phyloP scores from a whole-genome alignment of 2,888 invertebrate genomes.

The Pyrocoelia pectoralis region DNA sequence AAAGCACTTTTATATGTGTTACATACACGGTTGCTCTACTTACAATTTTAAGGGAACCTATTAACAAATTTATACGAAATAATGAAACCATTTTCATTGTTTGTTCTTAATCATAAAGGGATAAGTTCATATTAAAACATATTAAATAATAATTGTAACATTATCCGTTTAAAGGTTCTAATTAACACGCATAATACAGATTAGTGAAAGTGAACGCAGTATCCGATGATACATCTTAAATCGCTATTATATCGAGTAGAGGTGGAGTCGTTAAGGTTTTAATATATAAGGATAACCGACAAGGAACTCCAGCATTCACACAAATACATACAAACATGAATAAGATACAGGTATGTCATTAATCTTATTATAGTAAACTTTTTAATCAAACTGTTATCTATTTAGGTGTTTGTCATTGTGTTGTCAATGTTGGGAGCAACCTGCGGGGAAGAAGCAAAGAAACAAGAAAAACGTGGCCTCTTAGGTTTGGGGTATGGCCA shows the following conservation, averaged over 20 bases:
- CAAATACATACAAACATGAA: constrained; percentile 37
- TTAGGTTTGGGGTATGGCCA: constrained; percentile 46
- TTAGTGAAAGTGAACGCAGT: constrained; percentile 39
- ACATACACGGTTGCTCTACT: too few species aligned
- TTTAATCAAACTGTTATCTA: constrained; percentile 4
- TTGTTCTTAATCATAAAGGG: too few species aligned
- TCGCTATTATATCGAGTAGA: constrained; percentile 19
- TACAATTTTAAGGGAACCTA: too few species aligned
- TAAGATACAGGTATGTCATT: constrained; percentile 36
- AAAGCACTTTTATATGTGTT: too few species aligned
- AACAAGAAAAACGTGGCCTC: constrained; percentile 54
- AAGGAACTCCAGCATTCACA: constrained; percentile 24
- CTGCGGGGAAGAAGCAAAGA: constrained; percentile 43
- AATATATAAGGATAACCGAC: constrained; percentile 33
- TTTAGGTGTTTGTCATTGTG: constrained; percentile 49
- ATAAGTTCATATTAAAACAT: too few species aligned
- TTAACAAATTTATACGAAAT: too few species aligned
- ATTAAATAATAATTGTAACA: constrained; percentile 1
- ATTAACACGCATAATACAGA: constrained; percentile 29
- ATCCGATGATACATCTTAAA: constrained; percentile 40
- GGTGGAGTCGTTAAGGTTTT: constrained; percentile 25
- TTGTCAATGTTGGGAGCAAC: constrained; percentile 43
- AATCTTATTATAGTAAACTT: background rate
- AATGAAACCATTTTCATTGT: too few species aligned
- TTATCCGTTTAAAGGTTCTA: constrained; percentile 21